Conservation (phyloP, 2,888 invertebrate species). For the Limnephilus marmoratus region DNA sequence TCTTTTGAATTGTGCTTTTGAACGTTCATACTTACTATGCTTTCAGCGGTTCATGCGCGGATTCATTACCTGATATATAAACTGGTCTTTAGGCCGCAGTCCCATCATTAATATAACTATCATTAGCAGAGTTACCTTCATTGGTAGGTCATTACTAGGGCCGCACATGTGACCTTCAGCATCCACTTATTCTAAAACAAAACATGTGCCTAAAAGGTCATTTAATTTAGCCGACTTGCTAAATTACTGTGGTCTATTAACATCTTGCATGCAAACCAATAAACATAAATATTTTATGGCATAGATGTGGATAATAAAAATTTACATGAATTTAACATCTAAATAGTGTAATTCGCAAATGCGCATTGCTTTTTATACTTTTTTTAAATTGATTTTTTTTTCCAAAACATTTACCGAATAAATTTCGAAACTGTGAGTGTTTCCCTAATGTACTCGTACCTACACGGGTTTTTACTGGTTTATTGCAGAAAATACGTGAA, state of each 20-base stretch:
- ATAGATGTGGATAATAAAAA: neutral
- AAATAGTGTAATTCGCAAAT: neutral
- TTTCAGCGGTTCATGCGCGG: too few relatives aligned
- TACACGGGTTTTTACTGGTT: neutral
- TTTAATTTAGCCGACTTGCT: neutral
- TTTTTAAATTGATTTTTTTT: neutral
- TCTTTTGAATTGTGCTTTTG: too few relatives aligned
- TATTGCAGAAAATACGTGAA: neutral
- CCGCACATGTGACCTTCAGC: neutral
- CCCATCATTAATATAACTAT: neutral
- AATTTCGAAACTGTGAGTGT: too few relatives aligned
- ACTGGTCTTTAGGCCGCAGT: neutral
- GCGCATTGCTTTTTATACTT: neutral
- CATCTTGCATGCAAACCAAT: neutral
- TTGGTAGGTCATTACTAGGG: neutral
- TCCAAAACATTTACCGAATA: neutral
- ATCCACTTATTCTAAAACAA: neutral
- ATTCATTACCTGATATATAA: neutral
- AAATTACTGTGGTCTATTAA: neutral
- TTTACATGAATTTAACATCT: neutral
- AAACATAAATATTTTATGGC: neutral
- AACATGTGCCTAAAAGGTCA: neutral
- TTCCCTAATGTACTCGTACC: too few relatives aligned
- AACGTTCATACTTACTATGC: too few relatives aligned
- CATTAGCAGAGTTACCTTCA: neutral